A percentile compares a stretch with the other conserved stretches of the same genome.
Conservation (phyloP, 2,888 invertebrate genomes). For the Drosophila maculinotata region DNA sequence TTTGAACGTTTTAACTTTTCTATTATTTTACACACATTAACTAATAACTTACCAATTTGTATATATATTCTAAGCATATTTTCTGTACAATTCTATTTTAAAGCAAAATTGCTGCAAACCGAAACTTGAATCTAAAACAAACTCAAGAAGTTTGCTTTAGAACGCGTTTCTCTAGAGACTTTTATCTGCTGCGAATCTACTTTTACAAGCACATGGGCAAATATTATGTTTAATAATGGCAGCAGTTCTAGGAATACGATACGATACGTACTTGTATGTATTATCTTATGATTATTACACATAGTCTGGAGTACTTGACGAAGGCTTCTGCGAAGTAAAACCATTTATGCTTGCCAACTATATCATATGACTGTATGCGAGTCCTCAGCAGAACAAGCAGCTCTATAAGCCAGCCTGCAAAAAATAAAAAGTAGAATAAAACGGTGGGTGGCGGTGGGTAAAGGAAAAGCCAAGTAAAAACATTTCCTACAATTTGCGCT, state of each 20-base stretch:
- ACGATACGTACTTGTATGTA: constrained; percentile 22
- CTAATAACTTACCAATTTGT: no score
- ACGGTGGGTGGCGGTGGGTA: constrained; percentile 15
- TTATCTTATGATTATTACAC: constrained; percentile 39
- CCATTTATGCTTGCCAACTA: constrained; percentile 43
- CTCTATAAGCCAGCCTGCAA: constrained; percentile 55
- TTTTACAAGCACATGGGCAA: constrained; percentile 32
- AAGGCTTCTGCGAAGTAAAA: constrained; percentile 24
- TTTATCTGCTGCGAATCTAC: constrained; percentile 8
- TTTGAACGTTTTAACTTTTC: no score
- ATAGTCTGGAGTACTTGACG: neutral
- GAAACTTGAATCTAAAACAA: constrained; percentile 7
- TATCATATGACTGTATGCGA: constrained; percentile 39
- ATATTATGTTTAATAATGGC: constrained; percentile 56
- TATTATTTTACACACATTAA: no score
- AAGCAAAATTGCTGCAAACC: neutral
- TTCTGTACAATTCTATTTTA: neutral
- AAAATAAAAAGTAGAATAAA: constrained; percentile 2
- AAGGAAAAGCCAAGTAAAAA: constrained; percentile 35
- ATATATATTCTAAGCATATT: constrained; percentile 2
- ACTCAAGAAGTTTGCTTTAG: neutral
- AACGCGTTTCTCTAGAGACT: constrained; percentile 1
- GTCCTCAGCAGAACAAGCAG: constrained; percentile 49
- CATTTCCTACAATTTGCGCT: constrained; percentile 47
- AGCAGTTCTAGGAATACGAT: constrained; percentile 9